Evolutionary conservation across 2,113 vertebrate species (phyloP), one percentile per base, ranked within the genome.

Genomic region (Pycnonotus jocosus): DNA sequence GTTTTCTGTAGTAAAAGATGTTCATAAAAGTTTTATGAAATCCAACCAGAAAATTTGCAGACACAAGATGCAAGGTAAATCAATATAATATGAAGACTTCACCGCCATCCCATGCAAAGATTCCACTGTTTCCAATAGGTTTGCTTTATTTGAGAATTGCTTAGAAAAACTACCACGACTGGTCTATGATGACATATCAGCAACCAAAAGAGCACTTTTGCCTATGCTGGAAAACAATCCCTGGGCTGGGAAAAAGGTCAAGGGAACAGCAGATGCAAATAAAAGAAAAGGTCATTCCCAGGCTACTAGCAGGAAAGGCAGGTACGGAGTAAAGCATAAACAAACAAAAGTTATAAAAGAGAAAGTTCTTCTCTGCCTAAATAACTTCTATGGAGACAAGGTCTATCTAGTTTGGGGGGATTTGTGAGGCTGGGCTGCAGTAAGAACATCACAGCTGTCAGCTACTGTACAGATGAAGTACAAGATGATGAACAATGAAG

Each of bases 391-490:
- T 27, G 19, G 45, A 83, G 37, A 92, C 13, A 68, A 38, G 5
- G 8, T 62, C 64, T 84, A 24, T 27, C 42, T 62, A 33, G 35
- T 78, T 12, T 56, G 31, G 25, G 66, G 58, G 31, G 6, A 85
- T 53, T 58, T 80, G 20, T 62, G 48, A 82, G 27, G 21, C 74
- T 30, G 45, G 53, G 58, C 58, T 86, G 45, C 64, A 92, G 45
- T 57, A 73, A 77, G 88, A 92, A 60, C 68, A 90, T 31, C 54
- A 66, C 30, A 88, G 71, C 76, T 93, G 86, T 86, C 95, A 92
- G 66, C 25, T 66, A 37, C 82, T 66, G 60, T 80, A 77, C 16
- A 77, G 58, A 92, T 69, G 79, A 94, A 86, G 50, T 50, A 80
- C 60, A 81, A 58, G 20, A 4, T 93, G 86, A 96, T 91, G 42